phyloP scores from a whole-genome alignment of 2,888 invertebrate genomes.

The Lamproptera curius region DNA sequence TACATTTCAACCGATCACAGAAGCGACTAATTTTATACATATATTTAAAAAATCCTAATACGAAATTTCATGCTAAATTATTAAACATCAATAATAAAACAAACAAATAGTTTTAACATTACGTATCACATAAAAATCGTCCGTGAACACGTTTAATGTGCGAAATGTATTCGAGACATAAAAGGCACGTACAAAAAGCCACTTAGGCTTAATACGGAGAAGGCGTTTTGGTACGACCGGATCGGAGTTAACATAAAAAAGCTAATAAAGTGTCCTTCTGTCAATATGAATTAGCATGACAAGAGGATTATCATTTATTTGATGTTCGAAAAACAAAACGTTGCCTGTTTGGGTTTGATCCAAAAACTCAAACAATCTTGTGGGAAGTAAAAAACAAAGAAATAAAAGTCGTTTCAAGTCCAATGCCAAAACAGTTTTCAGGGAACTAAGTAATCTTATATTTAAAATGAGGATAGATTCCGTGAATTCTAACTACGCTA shows the following conservation, averaged over 20 bases:
- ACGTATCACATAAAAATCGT: neutral
- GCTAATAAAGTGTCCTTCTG: slow-evolving; percentile 3
- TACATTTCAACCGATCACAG: neutral
- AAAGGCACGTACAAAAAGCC: neutral
- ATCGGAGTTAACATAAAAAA: neutral
- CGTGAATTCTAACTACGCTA: no score
- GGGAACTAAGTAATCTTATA: no score
- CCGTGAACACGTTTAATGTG: no score
- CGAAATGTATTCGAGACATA: neutral
- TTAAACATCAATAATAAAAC: neutral
- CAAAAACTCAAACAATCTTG: slow-evolving; percentile 4
- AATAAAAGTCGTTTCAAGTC: no score
- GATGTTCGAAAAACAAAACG: slow-evolving; percentile 11
- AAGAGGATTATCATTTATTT: slow-evolving; percentile 10
- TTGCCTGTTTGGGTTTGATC: slow-evolving; percentile 4
- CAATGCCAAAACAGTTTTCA: no score
- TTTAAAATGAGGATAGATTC: no score
- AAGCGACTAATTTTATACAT: neutral
- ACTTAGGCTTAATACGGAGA: neutral
- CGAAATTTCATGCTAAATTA: neutral
- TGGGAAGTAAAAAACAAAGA: slow-evolving; percentile 10
- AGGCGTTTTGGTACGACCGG: neutral
- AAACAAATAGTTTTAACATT: no score
- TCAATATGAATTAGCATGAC: slow-evolving; percentile 10
- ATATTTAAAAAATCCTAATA: neutral